Conservation (phyloP, 1,140 invertebrate genomes). For the Latrodectus geometricus region DNA sequence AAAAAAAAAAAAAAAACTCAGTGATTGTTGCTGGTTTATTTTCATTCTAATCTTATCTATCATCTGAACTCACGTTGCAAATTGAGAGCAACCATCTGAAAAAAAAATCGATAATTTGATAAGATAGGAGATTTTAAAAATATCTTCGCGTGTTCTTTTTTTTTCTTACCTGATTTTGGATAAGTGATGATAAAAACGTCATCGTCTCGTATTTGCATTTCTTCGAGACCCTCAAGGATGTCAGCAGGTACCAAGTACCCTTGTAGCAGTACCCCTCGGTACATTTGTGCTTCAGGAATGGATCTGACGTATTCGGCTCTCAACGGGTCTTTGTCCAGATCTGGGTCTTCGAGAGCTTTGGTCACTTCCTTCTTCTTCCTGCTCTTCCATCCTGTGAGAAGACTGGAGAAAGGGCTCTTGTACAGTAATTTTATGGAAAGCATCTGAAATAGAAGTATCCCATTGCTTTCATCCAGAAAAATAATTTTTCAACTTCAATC, state of each 20-base stretch:
- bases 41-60: too few relatives aligned
- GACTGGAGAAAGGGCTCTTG: constrained; percentile 26
- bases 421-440: constrained; percentile 52
- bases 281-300: constrained; percentile 63
- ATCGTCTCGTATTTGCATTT: constrained; percentile 63
- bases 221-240: constrained; percentile 58
- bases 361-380: constrained; percentile 13
- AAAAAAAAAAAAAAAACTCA: too few relatives aligned
- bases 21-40: too few relatives aligned
- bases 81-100: too few relatives aligned
- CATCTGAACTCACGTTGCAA: too few relatives aligned
- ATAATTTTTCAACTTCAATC: too few relatives aligned
- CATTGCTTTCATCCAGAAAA: too few relatives aligned
- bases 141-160: too few relatives aligned
- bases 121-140: too few relatives aligned
- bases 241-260: constrained; percentile 62
- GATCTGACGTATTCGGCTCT: constrained; percentile 52
- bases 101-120: too few relatives aligned
- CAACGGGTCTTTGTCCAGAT: constrained; percentile 17
- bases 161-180: constrained; percentile 66
- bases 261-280: constrained; percentile 60
- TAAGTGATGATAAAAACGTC: constrained; percentile 70
- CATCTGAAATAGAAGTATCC: constrained; percentile 12
- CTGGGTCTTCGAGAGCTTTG: constrained; percentile 9
- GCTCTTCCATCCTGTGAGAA: constrained; percentile 25